Evolutionary conservation across 2,888 invertebrate species (phyloP), one percentile per base, ranked within the genome.

Genomic region (Zelleria hepariella): DNA sequence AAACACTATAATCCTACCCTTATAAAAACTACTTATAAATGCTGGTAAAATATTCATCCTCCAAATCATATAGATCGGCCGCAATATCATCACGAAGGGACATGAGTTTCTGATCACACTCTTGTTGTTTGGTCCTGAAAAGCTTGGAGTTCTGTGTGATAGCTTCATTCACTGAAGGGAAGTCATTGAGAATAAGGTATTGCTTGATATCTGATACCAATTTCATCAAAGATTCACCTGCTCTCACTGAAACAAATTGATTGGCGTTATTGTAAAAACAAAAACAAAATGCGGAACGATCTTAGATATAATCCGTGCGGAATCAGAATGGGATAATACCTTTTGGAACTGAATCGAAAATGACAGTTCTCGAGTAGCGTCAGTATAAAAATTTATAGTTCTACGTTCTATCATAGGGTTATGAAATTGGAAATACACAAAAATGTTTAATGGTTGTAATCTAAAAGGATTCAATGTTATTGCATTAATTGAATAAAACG

Each of bases 181-280:
- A 99, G 83, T 99, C 99, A 80, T 99, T 99, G 21, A 99, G 90
- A 70, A 99, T 98, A 53, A 99, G 89, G 80, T 98, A 99, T 76
- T 99, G 98, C 74, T 99, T 99, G 63, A 99, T 96, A 77, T 99
- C 98, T 0, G 98, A 97, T 0, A 98, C 98, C 26, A 99, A 89
- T 80, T 98, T 98, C 95, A 98, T 96, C 24, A 99, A 82, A 0
- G 98, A 98, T 87, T 99, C 98, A 0, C 97, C 98, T 61, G 99
- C 98, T 70, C 98, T 90, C 0, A 98, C 98, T 92, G 91, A 82
- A 89, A 87, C 24, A 24, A 8, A 4, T 42, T 15, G 15, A 15
- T 42, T 10, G 15, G 15, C 15, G 10, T 42, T 32, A 32, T 32
- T 42, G 15, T 42, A 42, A 1, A 42, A 42, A 10, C 32, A 42